phyloP scores from a whole-genome alignment of 2,888 invertebrate species.

The Merodon equestris region DNA sequence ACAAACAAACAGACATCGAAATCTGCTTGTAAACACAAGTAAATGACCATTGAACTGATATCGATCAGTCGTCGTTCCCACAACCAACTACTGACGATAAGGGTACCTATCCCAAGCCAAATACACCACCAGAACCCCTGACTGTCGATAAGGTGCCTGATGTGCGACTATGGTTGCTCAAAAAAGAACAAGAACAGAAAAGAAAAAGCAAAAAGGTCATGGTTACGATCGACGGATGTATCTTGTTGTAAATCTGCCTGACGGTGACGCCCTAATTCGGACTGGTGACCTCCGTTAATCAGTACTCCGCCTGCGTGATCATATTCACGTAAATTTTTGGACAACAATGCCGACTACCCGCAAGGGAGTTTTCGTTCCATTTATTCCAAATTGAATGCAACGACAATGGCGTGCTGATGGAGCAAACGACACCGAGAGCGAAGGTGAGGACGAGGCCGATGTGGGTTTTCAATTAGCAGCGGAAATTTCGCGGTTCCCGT shows the following conservation, averaged over 20 bases:
- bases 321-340: conserved; percentile 24
- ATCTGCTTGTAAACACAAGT: background rate
- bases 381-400: conserved; percentile 38
- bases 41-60: conserved; percentile 3
- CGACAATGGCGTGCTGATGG: conserved; percentile 36
- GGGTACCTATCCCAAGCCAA: no score
- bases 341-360: conserved; percentile 53
- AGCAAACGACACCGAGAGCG: conserved; percentile 16
- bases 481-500: conserved; percentile 47
- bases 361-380: conserved; percentile 34
- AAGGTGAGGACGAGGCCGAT: conserved; percentile 33
- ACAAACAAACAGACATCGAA: background rate
- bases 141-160: no score
- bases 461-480: conserved; percentile 54
- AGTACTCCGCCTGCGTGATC: conserved; percentile 43
- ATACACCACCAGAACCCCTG: no score
- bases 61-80: background rate
- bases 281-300: conserved; percentile 43
- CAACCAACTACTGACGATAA: no score
- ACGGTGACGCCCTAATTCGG: background rate
- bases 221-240: no score
- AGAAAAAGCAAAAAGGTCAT: no score
- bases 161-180: no score
- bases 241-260: background rate
- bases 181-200: no score